These are phyloP conservation scores for Phrynocephalus vlangalii DNA, from an alignment of 2,797 vertebrate species.

Conservation along the genomic window DNA sequence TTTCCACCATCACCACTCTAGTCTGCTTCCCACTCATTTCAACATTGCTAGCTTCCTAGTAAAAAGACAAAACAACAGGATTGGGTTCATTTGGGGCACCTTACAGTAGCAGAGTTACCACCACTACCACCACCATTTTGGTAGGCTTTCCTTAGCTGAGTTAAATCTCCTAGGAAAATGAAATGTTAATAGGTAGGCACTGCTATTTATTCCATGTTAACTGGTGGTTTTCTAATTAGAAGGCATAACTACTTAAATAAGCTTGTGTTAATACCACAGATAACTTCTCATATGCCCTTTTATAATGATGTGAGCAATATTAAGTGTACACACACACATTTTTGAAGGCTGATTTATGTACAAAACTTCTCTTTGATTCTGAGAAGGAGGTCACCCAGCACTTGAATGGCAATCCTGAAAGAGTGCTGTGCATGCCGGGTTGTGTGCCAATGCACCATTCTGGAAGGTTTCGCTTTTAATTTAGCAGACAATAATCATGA, in stretches of 20 bases:
- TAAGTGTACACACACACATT: not conserved
- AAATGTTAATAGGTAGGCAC: not conserved
- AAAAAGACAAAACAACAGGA: not conserved
- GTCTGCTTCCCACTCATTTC: too few species aligned
- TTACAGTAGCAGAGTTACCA: not conserved
- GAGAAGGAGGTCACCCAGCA: conserved; percentile 29
- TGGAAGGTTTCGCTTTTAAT: conserved; percentile 25
- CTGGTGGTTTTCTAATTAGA: conserved; percentile 16
- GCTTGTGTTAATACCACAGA: not conserved
- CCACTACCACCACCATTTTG: not conserved
- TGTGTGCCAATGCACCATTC: conserved; percentile 43
- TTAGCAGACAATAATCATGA: conserved; percentile 43
- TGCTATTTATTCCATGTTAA: not conserved
- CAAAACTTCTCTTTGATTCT: conserved; percentile 18
- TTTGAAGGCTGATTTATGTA: conserved; percentile 19
- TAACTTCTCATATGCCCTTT: not conserved
- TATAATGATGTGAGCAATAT: not conserved
- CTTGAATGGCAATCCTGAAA: not conserved
- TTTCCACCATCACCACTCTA: too few species aligned
- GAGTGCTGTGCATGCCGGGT: not conserved
- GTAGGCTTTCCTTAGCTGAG: not conserved
- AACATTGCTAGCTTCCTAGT: too few species aligned
- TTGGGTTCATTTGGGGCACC: not conserved
- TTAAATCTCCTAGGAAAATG: not conserved
- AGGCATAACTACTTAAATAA: not conserved